A percentile compares a stretch with the other conserved stretches of the same genome.
phyloP scores from a whole-genome alignment of 2,113 vertebrate species.

The Zosterops pallidus region DNA sequence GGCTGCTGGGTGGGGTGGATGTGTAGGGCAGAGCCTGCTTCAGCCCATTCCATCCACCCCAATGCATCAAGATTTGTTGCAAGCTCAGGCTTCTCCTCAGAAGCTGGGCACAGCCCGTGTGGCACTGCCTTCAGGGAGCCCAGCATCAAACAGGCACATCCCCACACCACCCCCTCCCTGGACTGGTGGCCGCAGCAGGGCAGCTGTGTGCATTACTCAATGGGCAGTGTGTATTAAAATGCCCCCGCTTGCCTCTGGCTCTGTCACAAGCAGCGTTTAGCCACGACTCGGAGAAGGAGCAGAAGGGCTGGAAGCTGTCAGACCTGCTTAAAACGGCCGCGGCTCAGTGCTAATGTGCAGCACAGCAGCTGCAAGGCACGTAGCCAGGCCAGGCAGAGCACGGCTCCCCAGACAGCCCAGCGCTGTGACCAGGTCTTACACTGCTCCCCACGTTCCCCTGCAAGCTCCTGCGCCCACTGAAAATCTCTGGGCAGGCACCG shows the following conservation, averaged over 20 bases:
- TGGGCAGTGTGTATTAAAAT: background rate
- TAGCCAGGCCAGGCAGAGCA: background rate
- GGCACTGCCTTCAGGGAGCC: background rate
- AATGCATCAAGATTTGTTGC: background rate
- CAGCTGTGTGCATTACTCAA: background rate
- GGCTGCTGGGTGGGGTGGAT: background rate
- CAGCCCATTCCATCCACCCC: background rate
- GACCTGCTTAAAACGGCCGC: background rate
- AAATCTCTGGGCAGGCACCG: background rate
- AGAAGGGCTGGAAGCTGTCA: conserved; percentile 35
- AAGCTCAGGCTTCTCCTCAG: accelerated
- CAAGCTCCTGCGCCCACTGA: background rate
- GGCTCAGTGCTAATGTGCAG: background rate
- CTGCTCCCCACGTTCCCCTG: accelerated
- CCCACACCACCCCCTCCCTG: background rate
- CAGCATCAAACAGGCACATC: background rate
- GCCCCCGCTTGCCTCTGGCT: background rate
- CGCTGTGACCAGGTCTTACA: background rate
- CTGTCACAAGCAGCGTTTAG: background rate
- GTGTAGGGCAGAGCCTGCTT: background rate
- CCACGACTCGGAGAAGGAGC: background rate
- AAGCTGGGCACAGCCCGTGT: accelerated
- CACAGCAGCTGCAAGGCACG: background rate
- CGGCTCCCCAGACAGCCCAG: background rate
- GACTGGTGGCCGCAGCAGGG: background rate